A percentile compares a stretch with the other conserved stretches of the same genome.
These are phyloP conservation scores for Spilogale gracilis DNA, from an alignment of 2,113 vertebrate genomes.

Conservation along the genomic window DNA sequence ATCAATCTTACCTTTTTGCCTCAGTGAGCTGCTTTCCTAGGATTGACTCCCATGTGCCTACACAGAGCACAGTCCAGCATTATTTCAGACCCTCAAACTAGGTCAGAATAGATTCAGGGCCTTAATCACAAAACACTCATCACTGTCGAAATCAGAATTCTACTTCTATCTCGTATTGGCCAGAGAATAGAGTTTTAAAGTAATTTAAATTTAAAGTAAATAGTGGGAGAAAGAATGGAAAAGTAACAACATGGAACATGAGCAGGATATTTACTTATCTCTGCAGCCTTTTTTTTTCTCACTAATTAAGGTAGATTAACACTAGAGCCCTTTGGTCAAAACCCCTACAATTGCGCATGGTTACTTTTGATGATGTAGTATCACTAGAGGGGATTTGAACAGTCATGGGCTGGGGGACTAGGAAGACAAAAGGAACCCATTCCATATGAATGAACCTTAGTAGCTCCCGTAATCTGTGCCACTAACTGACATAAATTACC, in stretches of 20 bases:
- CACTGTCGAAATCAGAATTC: constrained; percentile 57
- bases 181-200: constrained; percentile 27
- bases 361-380: not conserved
- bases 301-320: not conserved
- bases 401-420: not conserved
- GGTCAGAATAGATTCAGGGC: constrained; percentile 30
- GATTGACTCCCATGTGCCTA: not conserved
- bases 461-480: not conserved
- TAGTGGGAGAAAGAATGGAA: not conserved
- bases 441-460: not conserved
- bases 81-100: constrained; percentile 41
- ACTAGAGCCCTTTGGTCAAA: not conserved
- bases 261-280: not conserved
- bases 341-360: not conserved
- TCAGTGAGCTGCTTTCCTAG: constrained; percentile 37
- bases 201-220: constrained; percentile 51
- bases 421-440: not conserved
- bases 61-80: not conserved
- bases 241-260: not conserved
- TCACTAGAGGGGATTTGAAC: not conserved
- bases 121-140: constrained; percentile 11
- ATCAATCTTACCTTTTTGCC: constrained; percentile 37
- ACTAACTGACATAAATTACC: not conserved
- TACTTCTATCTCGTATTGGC: not conserved
- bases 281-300: not conserved